These are phyloP conservation scores for Zhuqinia jingwanae DNA, from an alignment of 2,888 invertebrate species.

Conservation along the genomic window DNA sequence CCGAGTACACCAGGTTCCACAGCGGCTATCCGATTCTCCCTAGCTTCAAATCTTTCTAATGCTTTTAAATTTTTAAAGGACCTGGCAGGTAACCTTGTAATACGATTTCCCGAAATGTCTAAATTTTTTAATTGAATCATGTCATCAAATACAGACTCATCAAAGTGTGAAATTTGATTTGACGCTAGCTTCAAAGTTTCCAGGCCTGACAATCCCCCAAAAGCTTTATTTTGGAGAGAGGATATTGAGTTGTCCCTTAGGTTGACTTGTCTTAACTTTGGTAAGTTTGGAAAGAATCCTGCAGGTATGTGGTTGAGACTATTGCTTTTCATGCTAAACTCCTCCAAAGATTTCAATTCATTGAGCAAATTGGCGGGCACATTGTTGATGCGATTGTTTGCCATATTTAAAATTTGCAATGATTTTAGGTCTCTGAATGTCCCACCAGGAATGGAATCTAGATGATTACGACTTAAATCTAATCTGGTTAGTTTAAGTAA, in stretches of 20 bases:
- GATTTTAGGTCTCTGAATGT: constrained; percentile 89
- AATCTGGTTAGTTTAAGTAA: constrained; percentile 86
- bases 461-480: constrained; percentile 89
- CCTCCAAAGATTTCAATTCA: constrained; percentile 75
- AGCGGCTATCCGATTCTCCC: constrained; percentile 88
- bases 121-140: constrained; percentile 87
- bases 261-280: constrained; percentile 76
- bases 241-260: constrained; percentile 77
- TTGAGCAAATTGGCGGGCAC: constrained; percentile 76
- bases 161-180: constrained; percentile 87
- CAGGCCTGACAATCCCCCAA: constrained; percentile 74
- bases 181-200: constrained; percentile 85
- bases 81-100: constrained; percentile 85
- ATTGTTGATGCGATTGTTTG: constrained; percentile 81
- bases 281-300: constrained; percentile 75
- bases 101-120: constrained; percentile 88
- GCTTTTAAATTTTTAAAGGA: constrained; percentile 84
- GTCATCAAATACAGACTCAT: constrained; percentile 87
- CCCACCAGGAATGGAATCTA: constrained; percentile 87
- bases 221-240: constrained; percentile 71
- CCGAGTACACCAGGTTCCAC: constrained; percentile 86
- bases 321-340: constrained; percentile 79
- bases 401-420: constrained; percentile 90
- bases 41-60: constrained; percentile 87
- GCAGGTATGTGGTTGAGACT: constrained; percentile 75